Conservation (phyloP, 2,797 vertebrate genomes). For the Hydrolagus colliei region DNA sequence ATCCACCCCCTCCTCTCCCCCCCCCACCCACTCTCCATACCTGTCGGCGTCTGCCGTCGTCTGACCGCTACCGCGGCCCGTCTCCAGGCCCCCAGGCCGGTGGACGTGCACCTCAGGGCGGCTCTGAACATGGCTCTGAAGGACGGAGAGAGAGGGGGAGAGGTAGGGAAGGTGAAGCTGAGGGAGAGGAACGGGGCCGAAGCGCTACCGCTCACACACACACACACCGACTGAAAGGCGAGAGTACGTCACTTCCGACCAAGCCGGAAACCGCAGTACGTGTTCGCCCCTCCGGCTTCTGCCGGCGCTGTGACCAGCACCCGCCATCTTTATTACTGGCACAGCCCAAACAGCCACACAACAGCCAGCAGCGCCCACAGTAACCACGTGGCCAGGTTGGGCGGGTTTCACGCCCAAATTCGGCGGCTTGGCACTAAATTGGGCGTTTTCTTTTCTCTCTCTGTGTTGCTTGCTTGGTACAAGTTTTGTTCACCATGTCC, state of each 20-base stretch:
- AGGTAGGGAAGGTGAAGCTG: background rate
- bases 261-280: background rate
- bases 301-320: too few relatives aligned
- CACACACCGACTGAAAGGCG: background rate
- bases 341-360: background rate
- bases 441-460: too few relatives aligned
- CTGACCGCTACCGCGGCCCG: background rate
- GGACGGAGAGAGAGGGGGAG: too few relatives aligned
- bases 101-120: background rate
- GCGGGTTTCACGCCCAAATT: too few relatives aligned
- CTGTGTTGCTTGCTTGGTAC: too few relatives aligned
- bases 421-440: too few relatives aligned
- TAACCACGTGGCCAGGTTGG: too few relatives aligned
- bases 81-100: background rate
- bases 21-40: background rate
- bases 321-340: background rate
- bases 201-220: background rate
- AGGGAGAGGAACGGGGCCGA: background rate
- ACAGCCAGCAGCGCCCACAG: too few relatives aligned
- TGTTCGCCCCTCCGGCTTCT: background rate
- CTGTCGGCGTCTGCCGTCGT: background rate
- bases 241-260: background rate
- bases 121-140: slow-evolving; percentile 1
- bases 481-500: too few relatives aligned
- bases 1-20: background rate